Evolutionary conservation across 2,113 vertebrate species (phyloP).

Genomic region (Meriones unguiculatus): DNA sequence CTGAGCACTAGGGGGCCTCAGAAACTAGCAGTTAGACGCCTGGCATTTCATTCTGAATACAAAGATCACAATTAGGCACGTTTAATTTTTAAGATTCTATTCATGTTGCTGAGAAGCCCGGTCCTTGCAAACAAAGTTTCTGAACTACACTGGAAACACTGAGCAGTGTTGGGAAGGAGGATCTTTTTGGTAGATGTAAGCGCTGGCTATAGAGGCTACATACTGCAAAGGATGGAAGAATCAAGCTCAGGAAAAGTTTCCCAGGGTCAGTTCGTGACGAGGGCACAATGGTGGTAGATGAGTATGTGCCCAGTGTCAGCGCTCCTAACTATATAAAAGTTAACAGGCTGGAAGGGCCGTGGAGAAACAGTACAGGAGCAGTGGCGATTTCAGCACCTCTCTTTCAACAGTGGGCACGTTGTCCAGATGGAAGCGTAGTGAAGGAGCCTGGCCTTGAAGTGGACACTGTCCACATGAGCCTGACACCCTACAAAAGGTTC

Average conservation of each 20-base stretch:
- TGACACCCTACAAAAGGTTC: background rate
- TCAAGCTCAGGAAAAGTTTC: background rate
- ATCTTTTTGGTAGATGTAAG: background rate
- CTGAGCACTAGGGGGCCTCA: slow-evolving; percentile 85
- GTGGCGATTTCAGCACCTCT: background rate
- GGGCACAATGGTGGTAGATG: background rate
- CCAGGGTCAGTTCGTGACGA: background rate
- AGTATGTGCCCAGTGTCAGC: background rate
- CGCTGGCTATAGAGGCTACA: background rate
- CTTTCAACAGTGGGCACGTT: background rate
- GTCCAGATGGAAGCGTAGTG: background rate
- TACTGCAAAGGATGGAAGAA: background rate
- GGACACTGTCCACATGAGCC: background rate
- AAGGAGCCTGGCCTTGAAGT: background rate
- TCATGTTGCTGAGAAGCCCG: background rate
- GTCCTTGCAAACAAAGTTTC: background rate
- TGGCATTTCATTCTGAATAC: fast-evolving
- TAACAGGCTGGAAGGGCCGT: background rate
- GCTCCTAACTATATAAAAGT: background rate
- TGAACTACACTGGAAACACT: background rate
- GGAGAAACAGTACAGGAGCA: background rate
- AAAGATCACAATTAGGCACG: background rate
- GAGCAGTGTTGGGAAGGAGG: background rate
- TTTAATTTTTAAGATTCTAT: background rate
- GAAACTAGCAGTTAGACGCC: background rate